A percentile compares a stretch with the other conserved stretches of the same genome.
phyloP scores from a whole-genome alignment of 2,888 invertebrate species.

The Eucera pruinosa region DNA sequence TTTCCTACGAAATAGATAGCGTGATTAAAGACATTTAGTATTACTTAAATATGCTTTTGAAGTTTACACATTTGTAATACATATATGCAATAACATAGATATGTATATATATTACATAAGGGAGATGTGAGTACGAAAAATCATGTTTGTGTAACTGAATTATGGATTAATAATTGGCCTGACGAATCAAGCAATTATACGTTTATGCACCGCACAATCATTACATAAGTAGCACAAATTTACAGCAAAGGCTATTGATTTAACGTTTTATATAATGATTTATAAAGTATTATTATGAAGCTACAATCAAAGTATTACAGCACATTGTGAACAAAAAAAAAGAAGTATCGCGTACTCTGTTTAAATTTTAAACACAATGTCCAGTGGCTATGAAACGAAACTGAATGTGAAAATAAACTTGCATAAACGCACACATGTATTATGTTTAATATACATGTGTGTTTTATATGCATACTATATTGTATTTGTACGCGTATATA shows the following conservation, averaged over 20 bases:
- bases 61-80: constrained; percentile 70
- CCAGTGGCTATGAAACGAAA: constrained; percentile 47
- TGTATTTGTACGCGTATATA: not conserved
- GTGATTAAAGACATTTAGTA: constrained; percentile 58
- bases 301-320: constrained; percentile 26
- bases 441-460: constrained; percentile 1
- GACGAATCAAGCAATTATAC: constrained; percentile 42
- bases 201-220: constrained; percentile 63
- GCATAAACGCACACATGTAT: constrained; percentile 21
- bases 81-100: constrained; percentile 63
- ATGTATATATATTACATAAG: constrained; percentile 42
- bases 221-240: constrained; percentile 51
- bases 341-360: constrained; percentile 14
- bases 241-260: constrained; percentile 31
- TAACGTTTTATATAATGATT: constrained; percentile 31
- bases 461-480: not conserved
- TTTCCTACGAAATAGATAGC: constrained; percentile 58
- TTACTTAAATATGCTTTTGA: constrained; percentile 69
- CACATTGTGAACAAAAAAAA: constrained; percentile 12
- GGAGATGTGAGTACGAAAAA: constrained; percentile 38
- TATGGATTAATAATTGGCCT: constrained; percentile 52
- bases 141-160: constrained; percentile 49
- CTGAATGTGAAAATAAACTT: constrained; percentile 16
- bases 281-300: constrained; percentile 21
- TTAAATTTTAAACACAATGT: constrained; percentile 33